Base-by-base conservation (phyloP, 2,797 vertebrate species). In the Anomalospiza imberbis region DNA sequence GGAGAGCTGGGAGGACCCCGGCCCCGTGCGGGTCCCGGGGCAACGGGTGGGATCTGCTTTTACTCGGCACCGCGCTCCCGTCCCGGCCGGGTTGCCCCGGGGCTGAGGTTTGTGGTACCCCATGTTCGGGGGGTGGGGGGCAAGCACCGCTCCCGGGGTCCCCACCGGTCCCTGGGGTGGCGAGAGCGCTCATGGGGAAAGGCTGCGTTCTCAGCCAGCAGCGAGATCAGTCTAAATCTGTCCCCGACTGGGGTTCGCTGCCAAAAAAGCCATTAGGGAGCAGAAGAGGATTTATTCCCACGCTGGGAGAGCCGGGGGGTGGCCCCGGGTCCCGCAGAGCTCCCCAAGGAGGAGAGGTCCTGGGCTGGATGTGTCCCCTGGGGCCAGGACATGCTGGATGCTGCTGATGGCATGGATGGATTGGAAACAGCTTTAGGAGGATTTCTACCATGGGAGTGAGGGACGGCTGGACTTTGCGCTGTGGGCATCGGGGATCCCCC, bases 231-330 rank as follows among this genome's bases (percentile, higher is more conserved):
- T n/a, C 61, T 31, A n/a, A 51, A 74, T 51, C 82, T 26, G 85
- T 34, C 0, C 5, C 26, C 44, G 28, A 0, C 32, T 65, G 31
- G 79, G 36, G 66, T 38, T 44, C 12, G 1, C 40, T 38, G 88
- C 85, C 78, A 91, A 85, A 68, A 58, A 47, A 40, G 12, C 12
- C 54, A 19, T 62, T 4, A 71, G 83, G 74, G 42, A 88, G 78
- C 28, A n/a, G 62, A 50, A 26, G 53, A 57, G 62, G 91, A 67
- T 82, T 90, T 53, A n/a, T 87, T 91, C 91, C 88, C 93, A 91
- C 31, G 38, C 77, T 28, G 42, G 32, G 51, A 57, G 2, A 13
- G 60, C 36, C 1, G 17, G 26, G 3, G 31, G 14, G 10, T 28
- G 57, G 53, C 34, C 3, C 21, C 6, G 1, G 10, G 20, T 73